A percentile compares a stretch with the other conserved stretches of the same genome.
Evolutionary conservation across 2,797 vertebrate species (phyloP).

Genomic region (Myotis pilosus): DNA sequence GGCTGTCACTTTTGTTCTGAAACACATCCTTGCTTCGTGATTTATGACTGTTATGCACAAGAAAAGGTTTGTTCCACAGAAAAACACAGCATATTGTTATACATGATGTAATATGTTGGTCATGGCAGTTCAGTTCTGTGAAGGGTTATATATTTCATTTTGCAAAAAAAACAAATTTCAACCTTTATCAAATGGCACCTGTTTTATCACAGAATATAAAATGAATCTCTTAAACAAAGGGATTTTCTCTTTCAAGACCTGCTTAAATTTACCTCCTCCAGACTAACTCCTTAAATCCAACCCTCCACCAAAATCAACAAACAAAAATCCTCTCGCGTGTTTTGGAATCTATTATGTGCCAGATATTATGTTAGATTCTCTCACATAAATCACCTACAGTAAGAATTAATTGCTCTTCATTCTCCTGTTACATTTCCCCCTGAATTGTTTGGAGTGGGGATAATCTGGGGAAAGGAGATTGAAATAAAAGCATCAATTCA

Average conservation of each 20-base stretch:
- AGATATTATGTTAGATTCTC: background rate
- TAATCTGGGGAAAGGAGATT: background rate
- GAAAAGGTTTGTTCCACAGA: slow-evolving; percentile 2
- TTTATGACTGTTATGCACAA: background rate
- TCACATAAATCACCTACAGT: background rate
- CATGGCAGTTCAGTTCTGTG: background rate
- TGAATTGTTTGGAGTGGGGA: background rate
- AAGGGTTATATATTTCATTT: slow-evolving; percentile 44
- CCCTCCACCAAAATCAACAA: background rate
- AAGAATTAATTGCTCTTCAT: background rate
- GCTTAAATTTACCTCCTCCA: background rate
- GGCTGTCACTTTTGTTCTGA: slow-evolving; percentile 39
- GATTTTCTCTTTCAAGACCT: background rate
- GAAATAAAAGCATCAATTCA: background rate
- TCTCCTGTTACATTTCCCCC: background rate
- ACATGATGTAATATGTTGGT: background rate
- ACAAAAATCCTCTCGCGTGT: background rate
- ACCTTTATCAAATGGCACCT: background rate
- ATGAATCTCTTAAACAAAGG: background rate
- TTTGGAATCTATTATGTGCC: background rate
- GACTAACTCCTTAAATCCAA: background rate
- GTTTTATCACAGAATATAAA: slow-evolving; percentile 12
- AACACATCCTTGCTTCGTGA: background rate
- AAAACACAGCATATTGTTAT: slow-evolving; percentile 10
- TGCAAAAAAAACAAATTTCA: slow-evolving; percentile 15